Percentiles rank a stretch among this genome's conserved stretches.
Evolutionary conservation across 2,797 vertebrate species (phyloP).

Genomic region (Pteropus rufus): DNA sequence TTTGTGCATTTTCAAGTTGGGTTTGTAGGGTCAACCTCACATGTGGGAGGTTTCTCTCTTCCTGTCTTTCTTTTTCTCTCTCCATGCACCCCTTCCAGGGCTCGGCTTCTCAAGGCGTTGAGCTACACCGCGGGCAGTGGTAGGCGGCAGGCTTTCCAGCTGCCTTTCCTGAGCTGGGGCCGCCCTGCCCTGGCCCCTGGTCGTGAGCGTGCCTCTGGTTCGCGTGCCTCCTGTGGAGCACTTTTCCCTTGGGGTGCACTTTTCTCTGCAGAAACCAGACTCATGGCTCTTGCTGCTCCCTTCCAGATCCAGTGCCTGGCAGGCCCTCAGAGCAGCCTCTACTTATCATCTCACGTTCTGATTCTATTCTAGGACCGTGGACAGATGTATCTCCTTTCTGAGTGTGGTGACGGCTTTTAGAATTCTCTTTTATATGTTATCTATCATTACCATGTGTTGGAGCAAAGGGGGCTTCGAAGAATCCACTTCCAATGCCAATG

Average conservation of each 20-base stretch:
- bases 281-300: background rate
- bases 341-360: background rate
- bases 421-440: background rate
- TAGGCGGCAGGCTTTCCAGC: too few relatives aligned
- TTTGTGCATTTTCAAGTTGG: background rate
- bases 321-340: background rate
- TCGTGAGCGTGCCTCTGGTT: background rate
- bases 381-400: background rate
- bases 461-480: background rate
- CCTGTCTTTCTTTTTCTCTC: background rate
- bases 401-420: background rate
- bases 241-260: background rate
- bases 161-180: background rate
- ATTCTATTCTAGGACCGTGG: background rate
- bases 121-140: background rate
- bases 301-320: background rate
- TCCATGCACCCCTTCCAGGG: too few relatives aligned
- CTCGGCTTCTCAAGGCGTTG: background rate
- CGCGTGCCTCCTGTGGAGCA: fast-evolving
- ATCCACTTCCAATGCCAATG: background rate
- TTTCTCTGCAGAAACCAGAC: background rate
- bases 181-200: background rate
- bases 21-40: background rate
- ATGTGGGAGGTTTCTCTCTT: too few relatives aligned
- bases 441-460: background rate